A percentile compares a stretch with the other conserved stretches of the same genome.
phyloP scores from a whole-genome alignment of 2,888 invertebrate species.

The Ennomos fuscantarius region DNA sequence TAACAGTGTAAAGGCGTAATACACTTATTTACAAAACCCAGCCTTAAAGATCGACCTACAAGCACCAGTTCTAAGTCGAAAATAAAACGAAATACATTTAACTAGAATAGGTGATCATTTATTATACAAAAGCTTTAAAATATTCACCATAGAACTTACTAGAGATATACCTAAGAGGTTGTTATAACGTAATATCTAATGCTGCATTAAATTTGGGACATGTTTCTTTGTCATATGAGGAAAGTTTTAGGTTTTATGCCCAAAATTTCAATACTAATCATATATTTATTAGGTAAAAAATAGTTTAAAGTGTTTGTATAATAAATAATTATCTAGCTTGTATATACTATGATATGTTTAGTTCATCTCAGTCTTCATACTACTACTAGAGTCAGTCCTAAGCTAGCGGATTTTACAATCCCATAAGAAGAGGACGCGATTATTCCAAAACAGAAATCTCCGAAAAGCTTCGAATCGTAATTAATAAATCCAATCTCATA shows the following conservation, averaged over 20 bases:
- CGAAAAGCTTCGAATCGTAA: slow-evolving; percentile 72
- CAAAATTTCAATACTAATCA: no score
- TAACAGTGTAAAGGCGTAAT: slow-evolving; percentile 79
- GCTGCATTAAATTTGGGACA: no score
- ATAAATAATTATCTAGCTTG: slow-evolving; percentile 24
- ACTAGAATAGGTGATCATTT: slow-evolving; percentile 32
- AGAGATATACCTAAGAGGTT: no score
- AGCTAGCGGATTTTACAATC: slow-evolving; percentile 81
- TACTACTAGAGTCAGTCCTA: slow-evolving; percentile 83
- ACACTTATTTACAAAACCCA: slow-evolving; percentile 83
- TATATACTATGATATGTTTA: slow-evolving; percentile 74
- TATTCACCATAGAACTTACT: neutral
- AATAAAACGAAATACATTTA: slow-evolving; percentile 79
- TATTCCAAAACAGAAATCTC: slow-evolving; percentile 76
- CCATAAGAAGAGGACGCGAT: slow-evolving; percentile 84
- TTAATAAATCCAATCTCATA: slow-evolving; percentile 74
- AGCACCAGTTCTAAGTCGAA: slow-evolving; percentile 85
- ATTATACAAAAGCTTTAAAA: slow-evolving; percentile 19
- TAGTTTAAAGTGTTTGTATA: slow-evolving; percentile 22
- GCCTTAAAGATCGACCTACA: slow-evolving; percentile 84
- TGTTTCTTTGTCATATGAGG: no score
- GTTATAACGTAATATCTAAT: no score
- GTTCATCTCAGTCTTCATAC: slow-evolving; percentile 83
- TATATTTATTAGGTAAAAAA: neutral
- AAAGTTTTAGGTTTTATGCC: no score